Evolutionary conservation across 2,888 invertebrate genomes (phyloP), one percentile per base, ranked within the genome.

Genomic region (Scaptomyza tumidula): DNA sequence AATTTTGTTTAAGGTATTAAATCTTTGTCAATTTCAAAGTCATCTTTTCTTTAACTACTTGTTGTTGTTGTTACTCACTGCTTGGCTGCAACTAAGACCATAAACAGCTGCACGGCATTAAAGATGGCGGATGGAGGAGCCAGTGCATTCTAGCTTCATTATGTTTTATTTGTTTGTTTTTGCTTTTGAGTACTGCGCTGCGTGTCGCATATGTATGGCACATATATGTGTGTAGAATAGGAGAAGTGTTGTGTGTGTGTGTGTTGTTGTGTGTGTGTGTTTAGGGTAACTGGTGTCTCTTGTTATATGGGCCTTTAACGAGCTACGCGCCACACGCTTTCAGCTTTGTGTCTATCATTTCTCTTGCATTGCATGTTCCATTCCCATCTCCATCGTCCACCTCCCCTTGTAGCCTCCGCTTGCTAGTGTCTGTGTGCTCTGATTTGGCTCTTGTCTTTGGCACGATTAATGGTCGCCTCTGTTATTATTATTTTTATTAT

Each of bases 401-500:
- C 43, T 11, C n/a, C 9, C 33, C 3, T 5, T 13, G 7, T 29
- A 1, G 0, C 9, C 10, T 10, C 16, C 27, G 46, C 67, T 24
- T 24, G 85, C 75, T 71, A 6, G 58, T 77, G 79, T 69, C 66
- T 61, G 41, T 61, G 41, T 65, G 77, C 71, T 53, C 61, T 50
- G 58, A 48, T 79, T 60, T 53, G 59, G 57, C 48, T 50, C 71
- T 70, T 82, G 84, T 86, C 86, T 86, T 74, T 86, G 86, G 79
- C 81, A 80, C 80, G 88, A 86, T 86, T 86, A 86, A 86, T 88
- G 82, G 82, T 69, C 78, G 53, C 44, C 80, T 41, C 79, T 82
- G 62, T 84, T 86, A 76, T 88, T 82, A 80, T 84, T 79, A 80
- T 72, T 82, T 78, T 81, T 86, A 79, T 85, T 84, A 86, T 84